Base-by-base conservation (phyloP, 2,113 vertebrate genomes). In the Progne subis region DNA sequence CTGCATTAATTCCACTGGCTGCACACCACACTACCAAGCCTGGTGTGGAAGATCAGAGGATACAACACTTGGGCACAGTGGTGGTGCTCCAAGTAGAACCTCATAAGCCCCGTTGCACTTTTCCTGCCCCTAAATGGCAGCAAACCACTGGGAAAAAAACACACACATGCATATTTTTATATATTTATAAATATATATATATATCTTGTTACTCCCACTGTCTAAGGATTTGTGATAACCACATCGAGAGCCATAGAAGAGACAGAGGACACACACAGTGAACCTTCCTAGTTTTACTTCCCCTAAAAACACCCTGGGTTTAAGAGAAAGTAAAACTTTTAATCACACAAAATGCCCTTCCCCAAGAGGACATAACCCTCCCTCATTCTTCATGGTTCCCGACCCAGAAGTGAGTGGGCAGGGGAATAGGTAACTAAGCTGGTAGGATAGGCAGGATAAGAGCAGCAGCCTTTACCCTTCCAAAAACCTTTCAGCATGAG, bases 161-260 rank as follows among this genome's bases (percentile, higher is more conserved):
- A 43, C 6, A 26, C 0, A 0, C 37, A 37, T 37, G 9, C 9
- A 43, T 43, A 43, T 43, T 4, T 18, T 9, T 25, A 25, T 50
- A 50, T 50, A 26, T 50, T 16, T 50, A 24, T 26, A 26, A 31
- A 8, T 56, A 14, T n/a, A n/a, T 56, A 21, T 23, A n/a, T 57
- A n/a, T 57, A 21, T 47, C 11, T 57, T 3, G 0, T 50, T 37
- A 43, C 20, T 70, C 23, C 15, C 34, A 24, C 11, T 8, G 15
- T 26, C 32, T 44, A n/a, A 34, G 8, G 15, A 49, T 52, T 76
- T 49, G 37, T 2, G 2, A 63, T 11, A 76, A 91, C 10, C 31
- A 41, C 3, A 8, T 2, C 1, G 3, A 53, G 65, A 77, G 7
- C 47, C 24, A 63, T 61, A 20, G 46, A 77, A 81, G 56, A 86